These are phyloP conservation scores for Felis chaus DNA, from an alignment of 2,113 vertebrate genomes.

Conservation along the genomic window DNA sequence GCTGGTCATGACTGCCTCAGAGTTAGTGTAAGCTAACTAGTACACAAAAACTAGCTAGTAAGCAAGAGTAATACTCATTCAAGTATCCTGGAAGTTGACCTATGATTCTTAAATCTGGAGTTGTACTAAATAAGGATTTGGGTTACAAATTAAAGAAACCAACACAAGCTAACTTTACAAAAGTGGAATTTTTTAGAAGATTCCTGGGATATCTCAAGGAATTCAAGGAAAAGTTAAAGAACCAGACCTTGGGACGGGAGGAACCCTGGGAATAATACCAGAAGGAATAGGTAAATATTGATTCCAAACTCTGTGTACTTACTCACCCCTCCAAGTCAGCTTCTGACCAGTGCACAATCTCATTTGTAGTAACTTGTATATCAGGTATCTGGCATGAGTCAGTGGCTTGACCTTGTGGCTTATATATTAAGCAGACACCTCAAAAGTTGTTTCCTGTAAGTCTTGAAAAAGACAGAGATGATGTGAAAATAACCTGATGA, in stretches of 20 bases:
- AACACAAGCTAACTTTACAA: not conserved
- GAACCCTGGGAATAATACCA: not conserved
- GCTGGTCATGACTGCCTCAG: not conserved
- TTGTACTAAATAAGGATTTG: not conserved
- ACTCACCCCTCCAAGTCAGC: not conserved
- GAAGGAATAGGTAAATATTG: not conserved
- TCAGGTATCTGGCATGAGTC: not conserved
- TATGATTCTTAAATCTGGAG: not conserved
- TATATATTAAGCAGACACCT: not conserved
- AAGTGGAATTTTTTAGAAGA: not conserved
- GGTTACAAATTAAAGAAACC: not conserved
- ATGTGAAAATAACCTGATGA: slow-evolving; percentile 15
- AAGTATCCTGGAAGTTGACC: not conserved
- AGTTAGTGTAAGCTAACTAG: not conserved
- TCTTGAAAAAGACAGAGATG: not conserved
- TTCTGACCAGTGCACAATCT: not conserved
- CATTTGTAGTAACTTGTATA: not conserved
- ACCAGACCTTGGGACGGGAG: not conserved
- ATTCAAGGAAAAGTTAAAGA: not conserved
- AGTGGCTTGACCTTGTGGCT: not conserved
- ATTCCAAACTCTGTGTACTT: not conserved
- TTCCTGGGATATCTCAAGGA: not conserved
- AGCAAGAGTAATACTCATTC: not conserved
- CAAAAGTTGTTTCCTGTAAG: not conserved
- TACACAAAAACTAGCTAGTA: not conserved